A percentile compares a stretch with the other conserved stretches of the same genome.
Evolutionary conservation across 2,797 vertebrate genomes (phyloP).

Genomic region (Ctenochaetus hawaiiensis): DNA sequence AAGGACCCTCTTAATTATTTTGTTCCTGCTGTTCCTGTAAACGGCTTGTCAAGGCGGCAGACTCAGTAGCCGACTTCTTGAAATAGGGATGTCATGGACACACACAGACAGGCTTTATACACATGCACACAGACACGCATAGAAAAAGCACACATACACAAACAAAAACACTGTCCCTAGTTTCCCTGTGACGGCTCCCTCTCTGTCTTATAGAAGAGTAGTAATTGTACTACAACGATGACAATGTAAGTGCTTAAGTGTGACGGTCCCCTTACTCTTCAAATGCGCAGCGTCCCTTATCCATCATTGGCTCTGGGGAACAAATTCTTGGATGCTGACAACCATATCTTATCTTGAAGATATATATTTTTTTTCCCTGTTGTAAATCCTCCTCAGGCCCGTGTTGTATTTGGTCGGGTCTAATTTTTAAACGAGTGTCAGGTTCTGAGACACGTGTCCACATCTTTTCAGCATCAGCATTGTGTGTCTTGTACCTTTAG

Average conservation of each 20-base stretch:
- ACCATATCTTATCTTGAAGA: conserved; percentile 76
- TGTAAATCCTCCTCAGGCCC: conserved; percentile 38
- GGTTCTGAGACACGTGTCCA: conserved; percentile 35
- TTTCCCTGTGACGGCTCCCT: conserved; percentile 66
- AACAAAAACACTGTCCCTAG: conserved; percentile 39
- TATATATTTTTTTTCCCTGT: conserved; percentile 30
- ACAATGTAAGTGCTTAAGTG: conserved; percentile 78
- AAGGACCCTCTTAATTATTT: conserved; percentile 88
- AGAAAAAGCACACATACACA: conserved; percentile 24
- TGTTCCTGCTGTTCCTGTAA: conserved; percentile 82
- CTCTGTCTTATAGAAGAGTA: conserved; percentile 77
- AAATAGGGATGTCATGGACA: conserved; percentile 68
- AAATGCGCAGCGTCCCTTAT: conserved; percentile 79
- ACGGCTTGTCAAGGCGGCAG: conserved; percentile 78
- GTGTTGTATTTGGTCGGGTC: conserved; percentile 36
- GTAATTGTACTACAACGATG: conserved; percentile 83
- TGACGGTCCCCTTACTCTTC: conserved; percentile 78
- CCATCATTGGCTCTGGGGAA: conserved; percentile 79
- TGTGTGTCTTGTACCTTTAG: conserved; percentile 53
- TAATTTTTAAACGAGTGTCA: conserved; percentile 58
- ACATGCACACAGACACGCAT: conserved; percentile 31
- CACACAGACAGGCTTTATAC: conserved; percentile 43
- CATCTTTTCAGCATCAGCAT: conserved; percentile 38
- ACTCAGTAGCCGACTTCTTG: conserved; percentile 67
- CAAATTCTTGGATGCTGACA: conserved; percentile 81